Conservation (phyloP, 2,113 vertebrate species). For the Casuarius casuarius region DNA sequence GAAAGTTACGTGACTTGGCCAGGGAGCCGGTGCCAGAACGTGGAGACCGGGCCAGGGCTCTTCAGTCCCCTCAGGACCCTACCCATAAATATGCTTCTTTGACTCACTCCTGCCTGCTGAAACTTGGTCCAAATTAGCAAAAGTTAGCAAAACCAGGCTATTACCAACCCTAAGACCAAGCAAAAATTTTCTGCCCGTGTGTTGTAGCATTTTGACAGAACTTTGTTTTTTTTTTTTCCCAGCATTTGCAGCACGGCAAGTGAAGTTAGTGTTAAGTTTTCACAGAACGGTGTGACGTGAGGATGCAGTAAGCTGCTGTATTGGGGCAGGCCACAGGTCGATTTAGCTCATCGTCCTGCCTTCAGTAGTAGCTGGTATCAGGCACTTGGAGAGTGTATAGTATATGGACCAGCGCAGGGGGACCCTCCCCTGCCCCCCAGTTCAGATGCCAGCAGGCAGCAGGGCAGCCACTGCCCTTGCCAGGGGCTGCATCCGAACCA, state of each 20-base stretch:
- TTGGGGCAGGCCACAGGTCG: background rate
- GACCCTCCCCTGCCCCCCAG: background rate
- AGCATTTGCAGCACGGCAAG: background rate
- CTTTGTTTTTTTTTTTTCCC: background rate
- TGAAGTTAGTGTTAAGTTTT: background rate
- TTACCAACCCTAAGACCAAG: background rate
- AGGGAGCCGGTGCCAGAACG: background rate
- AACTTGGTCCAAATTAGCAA: background rate
- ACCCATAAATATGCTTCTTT: background rate
- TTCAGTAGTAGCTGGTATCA: background rate
- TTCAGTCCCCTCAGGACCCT: background rate
- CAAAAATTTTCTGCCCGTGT: background rate
- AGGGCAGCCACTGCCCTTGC: accelerated
- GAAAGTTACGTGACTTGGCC: background rate
- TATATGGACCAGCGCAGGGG: background rate
- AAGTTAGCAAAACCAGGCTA: background rate
- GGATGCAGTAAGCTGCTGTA: no score
- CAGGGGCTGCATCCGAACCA: background rate
- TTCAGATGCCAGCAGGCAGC: background rate
- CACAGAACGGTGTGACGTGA: background rate
- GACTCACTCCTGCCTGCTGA: background rate
- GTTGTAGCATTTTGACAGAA: background rate
- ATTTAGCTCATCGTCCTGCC: background rate
- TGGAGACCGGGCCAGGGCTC: background rate
- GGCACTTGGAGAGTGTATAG: background rate